Base-by-base conservation (phyloP, 2,113 vertebrate species). In the Halichoeres trimaculatus region DNA sequence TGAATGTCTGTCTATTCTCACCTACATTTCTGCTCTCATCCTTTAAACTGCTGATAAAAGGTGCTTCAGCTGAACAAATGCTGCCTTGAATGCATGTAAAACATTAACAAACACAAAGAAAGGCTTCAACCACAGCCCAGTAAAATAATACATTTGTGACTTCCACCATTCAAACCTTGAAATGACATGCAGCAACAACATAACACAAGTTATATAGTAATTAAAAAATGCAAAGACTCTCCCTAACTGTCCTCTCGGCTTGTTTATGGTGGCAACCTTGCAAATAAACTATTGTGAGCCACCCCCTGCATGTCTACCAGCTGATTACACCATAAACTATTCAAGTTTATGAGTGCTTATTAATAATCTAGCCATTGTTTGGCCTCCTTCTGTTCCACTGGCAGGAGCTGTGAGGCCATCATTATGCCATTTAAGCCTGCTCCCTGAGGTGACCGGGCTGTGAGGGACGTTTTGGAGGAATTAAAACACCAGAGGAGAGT, bases 331-430 rank as follows among this genome's bases (percentile, higher is more conserved):
- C 48, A 83, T 73, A 61, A 79, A 76, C 38, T 24, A 54, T 51
- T 69, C 54, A 52, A 64, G 65, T 88, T 71, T 91, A 63, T 40
- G 67, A 82, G 59, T 78, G 77, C 64, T 81, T 87, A 79, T 84
- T 90, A 85, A 86, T 75, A 78, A 85, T 69, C 75, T 84, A 63
- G 51, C 35, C 51, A 79, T 81, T 84, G 89, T 84, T 85, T 87
- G 74, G 58, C 56, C 67, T 87, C 63, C 70, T 63, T 60, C 57
- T 73, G 71, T 51, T 82, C 45, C 57, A 68, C 61, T 91, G 89
- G 89, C 89, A 88, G 58, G 55, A 43, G 74, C 41, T 22, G 11
- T 48, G 24, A 86, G 78, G 82, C 72, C 36, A 86, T 85, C 77
- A 81, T 74, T 64, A 81, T 80, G 69, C 70, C 70, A 76, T 76